A percentile compares a stretch with the other conserved stretches of the same genome.
These are phyloP conservation scores for Antheraea yamamai DNA, from an alignment of 2,888 invertebrate genomes.

Conservation along the genomic window DNA sequence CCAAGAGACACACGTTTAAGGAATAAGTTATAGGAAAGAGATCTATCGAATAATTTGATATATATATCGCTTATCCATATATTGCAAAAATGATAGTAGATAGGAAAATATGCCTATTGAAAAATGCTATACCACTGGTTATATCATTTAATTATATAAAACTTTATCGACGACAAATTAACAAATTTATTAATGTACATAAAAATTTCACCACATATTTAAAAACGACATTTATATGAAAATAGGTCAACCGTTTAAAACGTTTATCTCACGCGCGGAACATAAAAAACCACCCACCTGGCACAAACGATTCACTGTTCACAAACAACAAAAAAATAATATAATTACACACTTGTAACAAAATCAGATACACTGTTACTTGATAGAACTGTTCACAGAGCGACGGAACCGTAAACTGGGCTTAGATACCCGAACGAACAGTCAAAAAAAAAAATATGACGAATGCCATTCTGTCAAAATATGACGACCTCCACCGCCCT, in stretches of 20 bases:
- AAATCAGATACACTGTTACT: constrained; percentile 19
- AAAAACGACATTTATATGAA: constrained; percentile 18
- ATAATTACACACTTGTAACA: constrained; percentile 17
- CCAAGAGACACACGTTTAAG: no score
- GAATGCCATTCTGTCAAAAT: constrained; percentile 64
- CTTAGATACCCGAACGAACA: constrained; percentile 55
- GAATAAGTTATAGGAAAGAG: no score
- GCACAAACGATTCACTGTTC: background rate
- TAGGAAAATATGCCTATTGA: no score
- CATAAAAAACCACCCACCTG: constrained; percentile 16
- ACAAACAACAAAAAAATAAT: background rate
- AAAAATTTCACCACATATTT: constrained; percentile 14
- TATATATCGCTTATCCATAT: no score
- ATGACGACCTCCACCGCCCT: constrained; percentile 59
- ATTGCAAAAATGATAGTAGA: no score
- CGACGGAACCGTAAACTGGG: constrained; percentile 55
- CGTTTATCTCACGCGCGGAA: background rate
- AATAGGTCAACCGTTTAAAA: background rate
- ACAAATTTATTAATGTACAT: background rate
- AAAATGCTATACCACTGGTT: no score
- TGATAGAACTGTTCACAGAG: constrained; percentile 50
- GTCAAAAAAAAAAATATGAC: constrained; percentile 70
- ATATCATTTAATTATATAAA: no score
- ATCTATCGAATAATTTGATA: no score
- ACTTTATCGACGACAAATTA: no score